Evolutionary conservation across 2,797 vertebrate genomes (phyloP).

Genomic region (Sylvilagus floridanus): DNA sequence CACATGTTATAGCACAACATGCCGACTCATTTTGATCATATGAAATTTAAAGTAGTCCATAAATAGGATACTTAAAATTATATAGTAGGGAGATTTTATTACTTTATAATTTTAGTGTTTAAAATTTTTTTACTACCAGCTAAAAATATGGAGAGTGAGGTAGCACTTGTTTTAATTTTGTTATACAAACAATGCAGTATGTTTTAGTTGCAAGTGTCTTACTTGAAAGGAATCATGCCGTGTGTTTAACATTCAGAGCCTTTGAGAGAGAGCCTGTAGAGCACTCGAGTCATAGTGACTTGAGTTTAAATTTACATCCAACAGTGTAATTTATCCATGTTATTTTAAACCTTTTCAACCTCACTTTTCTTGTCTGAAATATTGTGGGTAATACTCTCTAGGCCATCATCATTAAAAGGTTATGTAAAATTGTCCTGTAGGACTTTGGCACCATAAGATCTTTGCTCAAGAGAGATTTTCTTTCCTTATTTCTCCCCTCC

Average conservation of each 20-base stretch:
- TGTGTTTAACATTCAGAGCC: background rate
- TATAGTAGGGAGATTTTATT: background rate
- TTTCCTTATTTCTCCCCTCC: background rate
- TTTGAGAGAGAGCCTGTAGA: background rate
- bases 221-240: background rate
- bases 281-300: background rate
- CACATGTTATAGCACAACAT: background rate
- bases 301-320: background rate
- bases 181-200: background rate
- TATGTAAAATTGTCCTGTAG: background rate
- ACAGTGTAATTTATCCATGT: background rate
- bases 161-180: conserved; percentile 58
- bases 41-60: conserved; percentile 3
- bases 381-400: background rate
- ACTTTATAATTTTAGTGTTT: too few species aligned
- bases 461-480: background rate
- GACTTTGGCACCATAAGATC: background rate
- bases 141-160: background rate
- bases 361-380: background rate
- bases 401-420: background rate
- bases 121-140: background rate
- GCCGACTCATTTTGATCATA: background rate
- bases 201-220: background rate
- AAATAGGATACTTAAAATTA: background rate
- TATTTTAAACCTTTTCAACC: background rate